Conservation (phyloP, 1,140 invertebrate species). For the Ephestia elutella region DNA sequence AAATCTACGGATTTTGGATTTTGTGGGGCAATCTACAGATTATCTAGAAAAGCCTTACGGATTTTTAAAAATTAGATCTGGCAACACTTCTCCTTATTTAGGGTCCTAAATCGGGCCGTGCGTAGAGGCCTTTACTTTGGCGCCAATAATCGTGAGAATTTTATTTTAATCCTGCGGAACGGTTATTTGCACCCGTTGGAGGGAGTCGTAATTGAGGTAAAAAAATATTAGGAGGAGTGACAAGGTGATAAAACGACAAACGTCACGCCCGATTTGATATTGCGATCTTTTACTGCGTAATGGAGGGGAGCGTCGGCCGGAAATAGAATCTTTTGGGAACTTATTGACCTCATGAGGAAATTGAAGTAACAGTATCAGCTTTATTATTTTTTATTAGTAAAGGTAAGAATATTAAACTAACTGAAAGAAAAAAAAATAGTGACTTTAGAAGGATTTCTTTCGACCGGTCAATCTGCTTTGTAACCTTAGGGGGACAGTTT, state of each 20-base stretch:
- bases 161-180: constrained; percentile 45
- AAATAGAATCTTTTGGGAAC: constrained; percentile 21
- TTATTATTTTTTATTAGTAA: not conserved
- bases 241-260: constrained; percentile 53
- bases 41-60: too few species aligned
- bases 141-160: constrained; percentile 41
- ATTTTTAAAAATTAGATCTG: too few species aligned
- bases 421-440: too few species aligned
- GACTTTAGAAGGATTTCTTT: too few species aligned
- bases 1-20: too few species aligned
- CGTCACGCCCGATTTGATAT: constrained; percentile 44
- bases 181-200: constrained; percentile 41
- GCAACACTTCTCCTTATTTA: too few species aligned
- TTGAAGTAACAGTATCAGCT: not conserved
- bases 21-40: too few species aligned
- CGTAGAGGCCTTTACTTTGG: too few species aligned
- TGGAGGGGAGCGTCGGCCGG: constrained; percentile 23
- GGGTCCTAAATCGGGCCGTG: too few species aligned
- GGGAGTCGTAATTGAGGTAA: constrained; percentile 48
- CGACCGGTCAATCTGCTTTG: too few species aligned
- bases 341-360: constrained; percentile 24
- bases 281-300: constrained; percentile 42
- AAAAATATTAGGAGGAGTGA: constrained; percentile 45
- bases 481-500: too few species aligned
- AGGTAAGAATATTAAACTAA: not conserved